Evolutionary conservation across 1,140 invertebrate genomes (phyloP), one percentile per base, ranked within the genome.

Genomic region (Lepidurus couesii): DNA sequence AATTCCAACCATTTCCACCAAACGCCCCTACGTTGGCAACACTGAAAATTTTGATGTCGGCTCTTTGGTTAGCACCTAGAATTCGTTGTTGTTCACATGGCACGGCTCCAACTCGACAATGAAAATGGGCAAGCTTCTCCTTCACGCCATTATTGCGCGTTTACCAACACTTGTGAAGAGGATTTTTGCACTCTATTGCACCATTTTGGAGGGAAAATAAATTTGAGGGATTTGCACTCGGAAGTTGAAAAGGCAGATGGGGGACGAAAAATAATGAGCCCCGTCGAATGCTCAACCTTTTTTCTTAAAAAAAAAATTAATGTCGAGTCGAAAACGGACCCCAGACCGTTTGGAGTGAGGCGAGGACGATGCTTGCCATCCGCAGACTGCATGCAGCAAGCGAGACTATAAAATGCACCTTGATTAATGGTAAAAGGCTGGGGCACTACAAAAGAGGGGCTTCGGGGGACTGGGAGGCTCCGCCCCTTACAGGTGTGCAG

Each of bases 351-450:
- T 65, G 13, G 53, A 65, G 53, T 65, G 53, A 65, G 53, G 53
- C 53, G 53, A 65, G 53, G 53, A 65, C 53, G 53, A 9, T 65
- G 53, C 53, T 65, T n/a, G 53, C 53, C 13, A 65, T 65, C 53
- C 53, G 53, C 53, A 65, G 53, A 65, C 53, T 65, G 53, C 53
- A 65, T 65, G 53, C 53, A 21, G 53, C 53, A 65, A 65, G 53
- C 53, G 53, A 65, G 53, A 65, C 53, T 65, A 65, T 65, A 65
- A 65, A 65, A 65, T 65, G 53, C 53, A 65, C 53, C 53, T 65
- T 65, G 53, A 65, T 65, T 65, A 65, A 65, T 65, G 53, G 53
- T 65, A 65, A 65, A 65, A 65, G 53, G 53, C 53, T 65, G 53
- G 53, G 53, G 53, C 53, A n/a, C 53, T 65, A 65, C 53, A 65